These are phyloP conservation scores for Phasianus colchicus DNA, from an alignment of 2,113 vertebrate genomes.

Conservation along the genomic window DNA sequence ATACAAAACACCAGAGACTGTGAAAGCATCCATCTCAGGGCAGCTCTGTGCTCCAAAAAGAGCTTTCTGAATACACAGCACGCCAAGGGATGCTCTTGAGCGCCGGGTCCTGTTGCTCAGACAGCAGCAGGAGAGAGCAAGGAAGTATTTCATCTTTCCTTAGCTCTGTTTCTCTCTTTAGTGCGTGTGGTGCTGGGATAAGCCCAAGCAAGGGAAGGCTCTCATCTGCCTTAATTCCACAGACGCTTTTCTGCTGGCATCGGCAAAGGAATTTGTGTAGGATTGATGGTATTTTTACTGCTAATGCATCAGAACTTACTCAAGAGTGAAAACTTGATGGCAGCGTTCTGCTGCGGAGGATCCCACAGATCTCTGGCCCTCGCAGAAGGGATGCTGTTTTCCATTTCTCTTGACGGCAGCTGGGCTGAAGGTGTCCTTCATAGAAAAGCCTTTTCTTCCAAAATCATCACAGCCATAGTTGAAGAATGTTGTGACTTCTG, in stretches of 20 bases:
- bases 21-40: rapidly evolving
- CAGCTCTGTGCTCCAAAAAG: background rate
- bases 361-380: background rate
- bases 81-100: background rate
- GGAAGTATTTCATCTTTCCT: slow-evolving; percentile 63
- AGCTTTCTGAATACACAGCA: background rate
- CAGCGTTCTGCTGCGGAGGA: background rate
- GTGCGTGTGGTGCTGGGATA: slow-evolving; percentile 55
- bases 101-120: background rate
- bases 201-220: slow-evolving; percentile 22
- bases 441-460: background rate
- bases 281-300: slow-evolving; percentile 39
- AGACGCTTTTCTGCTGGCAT: slow-evolving; percentile 45
- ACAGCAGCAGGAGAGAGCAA: slow-evolving; percentile 27
- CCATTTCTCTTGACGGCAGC: background rate
- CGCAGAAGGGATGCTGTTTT: background rate
- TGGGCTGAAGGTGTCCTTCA: background rate
- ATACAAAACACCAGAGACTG: background rate
- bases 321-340: background rate
- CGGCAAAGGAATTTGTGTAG: slow-evolving; percentile 65
- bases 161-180: slow-evolving; percentile 66
- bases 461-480: background rate
- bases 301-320: slow-evolving; percentile 40
- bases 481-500: background rate
- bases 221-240: slow-evolving; percentile 62